Evolutionary conservation across 2,797 vertebrate genomes (phyloP).

Genomic region (Eidolon dupreanum): DNA sequence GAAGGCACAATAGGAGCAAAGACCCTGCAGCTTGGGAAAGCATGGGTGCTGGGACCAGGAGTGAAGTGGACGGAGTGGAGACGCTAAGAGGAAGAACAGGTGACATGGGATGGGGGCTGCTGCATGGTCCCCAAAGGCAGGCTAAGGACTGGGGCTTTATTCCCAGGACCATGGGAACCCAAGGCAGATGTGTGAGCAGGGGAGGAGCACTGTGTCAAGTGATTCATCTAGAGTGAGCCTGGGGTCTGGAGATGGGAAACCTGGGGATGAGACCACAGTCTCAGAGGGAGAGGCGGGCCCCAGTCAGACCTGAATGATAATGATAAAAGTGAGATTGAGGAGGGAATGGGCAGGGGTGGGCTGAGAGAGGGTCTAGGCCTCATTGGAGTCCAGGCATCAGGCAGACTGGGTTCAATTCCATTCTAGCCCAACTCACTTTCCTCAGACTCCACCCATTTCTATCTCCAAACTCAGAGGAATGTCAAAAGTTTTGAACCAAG

Average conservation of each 20-base stretch:
- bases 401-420: neutral
- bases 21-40: neutral
- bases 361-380: neutral
- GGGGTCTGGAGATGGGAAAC: neutral
- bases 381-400: neutral
- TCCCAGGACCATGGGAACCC: neutral
- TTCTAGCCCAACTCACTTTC: neutral
- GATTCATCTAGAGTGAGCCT: neutral
- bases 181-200: neutral
- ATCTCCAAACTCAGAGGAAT: neutral
- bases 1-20: neutral
- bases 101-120: fast-evolving
- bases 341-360: neutral
- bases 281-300: neutral
- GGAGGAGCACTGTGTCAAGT: neutral
- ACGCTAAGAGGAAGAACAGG: neutral
- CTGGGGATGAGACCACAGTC: neutral
- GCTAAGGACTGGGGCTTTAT: neutral
- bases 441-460: neutral
- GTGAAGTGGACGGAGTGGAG: neutral
- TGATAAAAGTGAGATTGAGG: neutral
- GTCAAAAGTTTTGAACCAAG: neutral
- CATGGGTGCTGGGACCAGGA: neutral
- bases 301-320: neutral
- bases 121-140: neutral